These are phyloP conservation scores for Crepidodera aurea DNA, from an alignment of 2,888 invertebrate species.

Conservation along the genomic window DNA sequence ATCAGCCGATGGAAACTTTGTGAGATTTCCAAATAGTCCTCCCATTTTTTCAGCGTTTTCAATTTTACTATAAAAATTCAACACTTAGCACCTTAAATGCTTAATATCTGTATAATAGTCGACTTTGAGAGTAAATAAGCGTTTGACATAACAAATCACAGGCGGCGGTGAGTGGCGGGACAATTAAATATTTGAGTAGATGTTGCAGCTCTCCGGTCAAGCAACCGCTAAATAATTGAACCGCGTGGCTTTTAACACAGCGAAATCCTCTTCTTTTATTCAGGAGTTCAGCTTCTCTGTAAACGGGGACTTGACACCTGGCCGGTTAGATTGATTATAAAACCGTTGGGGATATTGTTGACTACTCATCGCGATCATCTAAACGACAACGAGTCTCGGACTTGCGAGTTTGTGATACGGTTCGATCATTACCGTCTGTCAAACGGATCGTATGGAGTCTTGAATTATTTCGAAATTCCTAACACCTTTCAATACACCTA, in stretches of 20 bases:
- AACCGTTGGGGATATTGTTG: slow-evolving; percentile 54
- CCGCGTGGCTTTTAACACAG: slow-evolving; percentile 63
- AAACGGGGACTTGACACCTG: slow-evolving; percentile 63
- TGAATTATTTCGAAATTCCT: slow-evolving; percentile 10
- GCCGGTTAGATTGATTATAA: slow-evolving; percentile 60
- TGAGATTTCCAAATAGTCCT: too few relatives aligned
- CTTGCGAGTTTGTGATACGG: neutral
- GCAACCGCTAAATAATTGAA: slow-evolving; percentile 62
- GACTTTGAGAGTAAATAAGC: slow-evolving; percentile 54
- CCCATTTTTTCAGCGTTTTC: too few relatives aligned
- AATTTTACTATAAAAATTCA: too few relatives aligned
- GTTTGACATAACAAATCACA: slow-evolving; percentile 59
- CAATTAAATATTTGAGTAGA: slow-evolving; percentile 63
- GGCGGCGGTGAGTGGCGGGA: slow-evolving; percentile 58
- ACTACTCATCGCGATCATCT: slow-evolving; percentile 46
- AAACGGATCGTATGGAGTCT: neutral
- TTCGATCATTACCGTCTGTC: neutral
- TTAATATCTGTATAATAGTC: slow-evolving; percentile 47
- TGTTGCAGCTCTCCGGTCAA: slow-evolving; percentile 59
- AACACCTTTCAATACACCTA: neutral
- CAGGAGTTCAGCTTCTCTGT: slow-evolving; percentile 61
- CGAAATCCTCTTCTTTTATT: slow-evolving; percentile 62
- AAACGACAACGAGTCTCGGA: slow-evolving; percentile 20
- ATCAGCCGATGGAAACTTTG: too few relatives aligned
- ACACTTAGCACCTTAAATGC: slow-evolving; percentile 46